Percentiles rank a stretch among this genome's conserved stretches.
Evolutionary conservation across 2,888 invertebrate genomes (phyloP).

Genomic region (Drosophila demipolita): DNA sequence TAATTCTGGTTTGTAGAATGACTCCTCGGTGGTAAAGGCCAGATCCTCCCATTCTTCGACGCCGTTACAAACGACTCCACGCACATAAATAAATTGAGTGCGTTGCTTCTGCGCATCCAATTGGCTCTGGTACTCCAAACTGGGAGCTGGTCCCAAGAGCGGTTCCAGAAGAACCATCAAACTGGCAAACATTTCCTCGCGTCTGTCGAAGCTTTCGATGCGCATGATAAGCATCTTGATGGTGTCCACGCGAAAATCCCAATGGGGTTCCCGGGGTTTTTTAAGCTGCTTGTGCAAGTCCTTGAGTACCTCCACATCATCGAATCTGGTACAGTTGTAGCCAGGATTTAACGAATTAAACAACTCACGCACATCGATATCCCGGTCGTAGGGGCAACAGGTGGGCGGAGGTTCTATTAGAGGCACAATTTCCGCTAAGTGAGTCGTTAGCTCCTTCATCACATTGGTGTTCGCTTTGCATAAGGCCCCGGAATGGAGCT

Average conservation of each 20-base stretch:
- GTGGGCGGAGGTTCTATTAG: conserved; percentile 48
- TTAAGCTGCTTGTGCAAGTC: conserved; percentile 52
- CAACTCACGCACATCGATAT: conserved; percentile 61
- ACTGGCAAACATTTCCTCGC: conserved; percentile 45
- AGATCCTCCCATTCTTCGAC: conserved; percentile 80
- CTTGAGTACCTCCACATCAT: conserved; percentile 66
- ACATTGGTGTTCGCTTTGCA: conserved; percentile 44
- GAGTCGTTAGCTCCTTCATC: conserved; percentile 41
- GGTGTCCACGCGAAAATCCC: conserved; percentile 61
- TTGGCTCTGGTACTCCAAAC: conserved; percentile 33
- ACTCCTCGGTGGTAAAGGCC: conserved; percentile 60
- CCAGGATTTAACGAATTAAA: conserved; percentile 64
- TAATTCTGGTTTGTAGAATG: conserved; percentile 69
- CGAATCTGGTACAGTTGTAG: conserved; percentile 63
- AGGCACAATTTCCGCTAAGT: conserved; percentile 52
- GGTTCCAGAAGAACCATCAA: conserved; percentile 35
- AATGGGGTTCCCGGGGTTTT: conserved; percentile 63
- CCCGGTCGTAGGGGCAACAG: conserved; percentile 63
- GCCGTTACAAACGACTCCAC: conserved; percentile 70
- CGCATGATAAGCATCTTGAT: conserved; percentile 59
- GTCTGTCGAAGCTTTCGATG: conserved; percentile 20
- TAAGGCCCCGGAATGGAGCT: conserved; percentile 48
- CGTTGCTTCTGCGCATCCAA: conserved; percentile 62
- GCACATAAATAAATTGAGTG: conserved; percentile 71
- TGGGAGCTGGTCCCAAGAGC: conserved; percentile 27